Evolutionary conservation across 2,113 vertebrate species (phyloP).

Genomic region (Apistogramma diplotaenia): DNA sequence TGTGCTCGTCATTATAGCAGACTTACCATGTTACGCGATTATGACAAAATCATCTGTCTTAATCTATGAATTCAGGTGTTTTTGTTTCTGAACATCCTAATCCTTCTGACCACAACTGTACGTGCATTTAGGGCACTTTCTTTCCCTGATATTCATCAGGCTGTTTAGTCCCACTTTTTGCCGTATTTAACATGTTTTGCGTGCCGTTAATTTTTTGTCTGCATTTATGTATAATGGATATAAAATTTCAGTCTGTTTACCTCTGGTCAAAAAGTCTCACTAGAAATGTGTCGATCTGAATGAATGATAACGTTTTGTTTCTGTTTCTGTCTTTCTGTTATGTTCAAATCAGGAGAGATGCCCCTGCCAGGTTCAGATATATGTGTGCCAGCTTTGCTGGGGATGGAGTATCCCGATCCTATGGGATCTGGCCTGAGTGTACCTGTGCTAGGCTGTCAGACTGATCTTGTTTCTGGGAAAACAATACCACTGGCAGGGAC

Average conservation of each 20-base stretch:
- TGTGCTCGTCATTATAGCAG: too few relatives aligned
- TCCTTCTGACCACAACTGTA: too few relatives aligned
- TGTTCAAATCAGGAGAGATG: conserved; percentile 76
- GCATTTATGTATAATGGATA: background rate
- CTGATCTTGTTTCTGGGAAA: conserved; percentile 70
- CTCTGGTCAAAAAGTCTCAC: background rate
- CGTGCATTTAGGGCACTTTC: too few relatives aligned
- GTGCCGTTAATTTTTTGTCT: fast-evolving
- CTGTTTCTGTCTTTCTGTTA: background rate
- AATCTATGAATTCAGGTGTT: too few relatives aligned
- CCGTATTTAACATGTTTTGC: background rate
- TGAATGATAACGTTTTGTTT: background rate
- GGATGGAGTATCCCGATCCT: conserved; percentile 88
- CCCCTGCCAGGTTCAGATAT: conserved; percentile 74
- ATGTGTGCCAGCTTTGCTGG: conserved; percentile 80
- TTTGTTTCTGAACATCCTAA: too few relatives aligned
- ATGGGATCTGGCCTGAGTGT: conserved; percentile 83
- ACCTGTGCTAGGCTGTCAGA: conserved; percentile 83
- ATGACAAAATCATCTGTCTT: too few relatives aligned
- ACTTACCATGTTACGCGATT: too few relatives aligned
- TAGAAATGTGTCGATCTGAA: background rate
- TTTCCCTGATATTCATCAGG: background rate
- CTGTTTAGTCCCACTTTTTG: background rate
- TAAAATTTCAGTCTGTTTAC: background rate
- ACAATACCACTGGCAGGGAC: conserved; percentile 81